Evolutionary conservation across 2,888 invertebrate genomes (phyloP), one percentile per base, ranked within the genome.

Genomic region (Ectobius pallidus): DNA sequence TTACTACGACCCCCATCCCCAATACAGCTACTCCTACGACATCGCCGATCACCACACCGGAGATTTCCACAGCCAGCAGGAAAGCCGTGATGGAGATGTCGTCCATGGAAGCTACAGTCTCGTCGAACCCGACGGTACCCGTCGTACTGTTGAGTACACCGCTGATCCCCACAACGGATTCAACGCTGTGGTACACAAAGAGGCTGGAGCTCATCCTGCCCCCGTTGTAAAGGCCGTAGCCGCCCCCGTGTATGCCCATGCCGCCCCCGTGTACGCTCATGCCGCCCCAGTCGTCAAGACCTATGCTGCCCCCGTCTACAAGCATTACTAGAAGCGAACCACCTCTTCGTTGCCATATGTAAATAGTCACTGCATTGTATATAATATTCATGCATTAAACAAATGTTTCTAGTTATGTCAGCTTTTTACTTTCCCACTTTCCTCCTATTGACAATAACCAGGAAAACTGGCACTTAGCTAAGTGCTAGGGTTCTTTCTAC

Each of bases 331-430:
- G 7, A 34, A 34, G 34, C n/a, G n/a, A 34, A 7, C 6, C 11
- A 34, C 34, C 34, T 34, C 34, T 7, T 34, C 34, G 11, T 34
- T 34, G 34, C 34, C 6, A 34, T 34, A 11, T 34, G 11, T 34
- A 34, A 7, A 34, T n/a, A 34, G 7, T 34, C 34, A 34, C 11
- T 34, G 11, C 11, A 34, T 34, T 34, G 34, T 34, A 34, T 11
- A 34, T 34, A 34, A 7, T 30, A 30, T 62, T 30, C 62, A 14
- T 62, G 18, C 76, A 76, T 78, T 44, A 77, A 80, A 3, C 78
- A 81, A 2, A 78, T 77, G 71, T 81, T 83, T 71, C 58, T 72
- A 34, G 71, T 73, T 63, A 73, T 71, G 34, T 71, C 73, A 6
- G 68, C n/a, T n/a, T n/a, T n/a, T n/a, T n/a, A n/a, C n/a, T n/a